A percentile compares a stretch with the other conserved stretches of the same genome.
Conservation (phyloP, 2,113 vertebrate genomes). For the Hucho hucho region DNA sequence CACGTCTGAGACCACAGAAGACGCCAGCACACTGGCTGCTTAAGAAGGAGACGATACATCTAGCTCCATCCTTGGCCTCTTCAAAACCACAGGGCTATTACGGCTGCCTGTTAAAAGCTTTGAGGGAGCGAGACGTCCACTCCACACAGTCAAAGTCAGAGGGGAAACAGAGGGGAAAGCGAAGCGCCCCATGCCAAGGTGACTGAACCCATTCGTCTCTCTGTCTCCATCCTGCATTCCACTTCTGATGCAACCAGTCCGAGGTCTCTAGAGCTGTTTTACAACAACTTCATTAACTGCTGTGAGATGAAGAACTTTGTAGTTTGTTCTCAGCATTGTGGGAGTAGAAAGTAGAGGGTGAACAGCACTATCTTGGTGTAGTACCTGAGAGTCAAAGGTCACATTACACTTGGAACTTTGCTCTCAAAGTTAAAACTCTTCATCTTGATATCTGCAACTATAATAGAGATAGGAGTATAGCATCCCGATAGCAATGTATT, state of each 20-base stretch:
- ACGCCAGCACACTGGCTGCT: slow-evolving; percentile 56
- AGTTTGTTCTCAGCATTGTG: neutral
- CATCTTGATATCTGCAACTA: too few relatives aligned
- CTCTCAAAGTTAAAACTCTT: too few relatives aligned
- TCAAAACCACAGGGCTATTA: slow-evolving; percentile 1
- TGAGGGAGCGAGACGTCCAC: slow-evolving; percentile 44
- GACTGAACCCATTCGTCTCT: slow-evolving; percentile 56
- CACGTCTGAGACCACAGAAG: slow-evolving; percentile 70
- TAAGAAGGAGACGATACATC: slow-evolving; percentile 62
- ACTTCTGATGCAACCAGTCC: slow-evolving; percentile 20
- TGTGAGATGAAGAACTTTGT: slow-evolving; percentile 16
- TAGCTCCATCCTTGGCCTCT: slow-evolving; percentile 45
- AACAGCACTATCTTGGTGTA: neutral
- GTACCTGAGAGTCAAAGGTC: too few relatives aligned
- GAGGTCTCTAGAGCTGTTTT: neutral
- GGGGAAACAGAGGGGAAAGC: slow-evolving; percentile 13
- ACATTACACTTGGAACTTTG: too few relatives aligned
- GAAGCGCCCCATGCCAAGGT: slow-evolving; percentile 48
- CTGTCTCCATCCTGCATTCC: slow-evolving; percentile 26
- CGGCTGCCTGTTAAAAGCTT: slow-evolving; percentile 5
- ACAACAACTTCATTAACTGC: slow-evolving; percentile 16
- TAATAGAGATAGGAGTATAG: too few relatives aligned
- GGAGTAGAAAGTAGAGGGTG: neutral
- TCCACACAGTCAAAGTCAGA: slow-evolving; percentile 56
- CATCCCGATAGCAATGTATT: too few relatives aligned